Conservation (phyloP, 2,113 vertebrate genomes). For the Pterophyllum scalare region DNA sequence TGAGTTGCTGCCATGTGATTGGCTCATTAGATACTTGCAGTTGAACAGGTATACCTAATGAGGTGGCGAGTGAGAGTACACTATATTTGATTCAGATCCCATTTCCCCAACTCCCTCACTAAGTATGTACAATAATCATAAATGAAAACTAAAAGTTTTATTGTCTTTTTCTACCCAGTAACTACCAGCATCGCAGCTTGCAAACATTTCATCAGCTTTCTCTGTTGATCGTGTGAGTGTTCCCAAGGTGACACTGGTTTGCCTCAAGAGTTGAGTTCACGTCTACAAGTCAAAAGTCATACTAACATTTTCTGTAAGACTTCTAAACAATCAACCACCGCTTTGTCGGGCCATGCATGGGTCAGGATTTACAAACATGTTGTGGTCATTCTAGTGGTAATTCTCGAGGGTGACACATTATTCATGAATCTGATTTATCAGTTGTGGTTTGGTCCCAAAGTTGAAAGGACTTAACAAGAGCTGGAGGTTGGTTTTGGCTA, state of each 20-base stretch:
- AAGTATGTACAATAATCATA: neutral
- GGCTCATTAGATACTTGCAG: neutral
- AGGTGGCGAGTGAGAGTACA: neutral
- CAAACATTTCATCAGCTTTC: neutral
- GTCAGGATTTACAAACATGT: neutral
- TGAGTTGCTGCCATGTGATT: neutral
- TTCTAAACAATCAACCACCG: slow-evolving; percentile 24
- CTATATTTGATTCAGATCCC: neutral
- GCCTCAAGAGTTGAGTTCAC: slow-evolving; percentile 1
- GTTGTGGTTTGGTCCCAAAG: neutral
- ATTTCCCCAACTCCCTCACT: neutral
- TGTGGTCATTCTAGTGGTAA: neutral
- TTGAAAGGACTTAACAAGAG: neutral
- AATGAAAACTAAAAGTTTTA: neutral
- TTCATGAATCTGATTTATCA: slow-evolving; percentile 9
- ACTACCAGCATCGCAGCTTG: neutral
- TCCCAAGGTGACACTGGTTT: neutral
- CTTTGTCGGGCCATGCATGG: neutral
- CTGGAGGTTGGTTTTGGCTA: neutral
- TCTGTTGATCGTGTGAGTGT: slow-evolving; percentile 3
- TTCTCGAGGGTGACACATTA: neutral
- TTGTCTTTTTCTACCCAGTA: neutral
- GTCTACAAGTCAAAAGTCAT: slow-evolving; percentile 11
- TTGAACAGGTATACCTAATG: neutral
- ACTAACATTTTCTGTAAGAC: slow-evolving; percentile 26